Conservation (phyloP, 2,797 vertebrate genomes). For the Scarus forsteni region DNA sequence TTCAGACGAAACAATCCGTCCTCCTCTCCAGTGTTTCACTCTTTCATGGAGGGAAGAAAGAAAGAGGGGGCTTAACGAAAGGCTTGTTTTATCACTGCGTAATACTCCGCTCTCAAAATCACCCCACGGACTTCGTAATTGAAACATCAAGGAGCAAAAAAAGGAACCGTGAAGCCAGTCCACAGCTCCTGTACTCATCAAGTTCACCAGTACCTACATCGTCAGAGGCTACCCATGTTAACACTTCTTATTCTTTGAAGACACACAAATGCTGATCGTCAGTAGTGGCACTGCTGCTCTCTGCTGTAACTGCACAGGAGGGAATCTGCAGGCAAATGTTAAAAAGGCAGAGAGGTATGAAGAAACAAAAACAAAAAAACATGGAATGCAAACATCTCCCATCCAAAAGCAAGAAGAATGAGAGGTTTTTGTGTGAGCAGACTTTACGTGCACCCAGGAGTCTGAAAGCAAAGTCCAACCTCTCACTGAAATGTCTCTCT, state of each 20-base stretch:
- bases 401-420: slow-evolving; percentile 25
- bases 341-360: slow-evolving; percentile 59
- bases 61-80: slow-evolving; percentile 1
- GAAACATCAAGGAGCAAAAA: slow-evolving; percentile 15
- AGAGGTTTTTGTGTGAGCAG: slow-evolving; percentile 47
- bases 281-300: slow-evolving; percentile 38
- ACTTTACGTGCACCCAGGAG: slow-evolving; percentile 36
- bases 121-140: slow-evolving; percentile 26
- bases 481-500: slow-evolving; percentile 32
- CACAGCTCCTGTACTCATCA: slow-evolving; percentile 29
- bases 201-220: slow-evolving; percentile 31
- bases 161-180: slow-evolving; percentile 53
- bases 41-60: slow-evolving; percentile 17
- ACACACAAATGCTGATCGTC: slow-evolving; percentile 27
- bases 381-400: slow-evolving; percentile 62
- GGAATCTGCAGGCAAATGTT: slow-evolving; percentile 46
- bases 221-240: slow-evolving; percentile 12
- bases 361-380: slow-evolving; percentile 31
- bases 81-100: slow-evolving; percentile 23
- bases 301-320: slow-evolving; percentile 36
- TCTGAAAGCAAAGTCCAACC: slow-evolving; percentile 44
- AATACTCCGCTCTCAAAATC: slow-evolving; percentile 14
- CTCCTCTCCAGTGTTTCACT: slow-evolving; percentile 17
- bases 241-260: slow-evolving; percentile 38
- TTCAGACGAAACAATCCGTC: slow-evolving; percentile 31